Base-by-base conservation (phyloP, 1,140 invertebrate genomes). In the Cotesia typhae region DNA sequence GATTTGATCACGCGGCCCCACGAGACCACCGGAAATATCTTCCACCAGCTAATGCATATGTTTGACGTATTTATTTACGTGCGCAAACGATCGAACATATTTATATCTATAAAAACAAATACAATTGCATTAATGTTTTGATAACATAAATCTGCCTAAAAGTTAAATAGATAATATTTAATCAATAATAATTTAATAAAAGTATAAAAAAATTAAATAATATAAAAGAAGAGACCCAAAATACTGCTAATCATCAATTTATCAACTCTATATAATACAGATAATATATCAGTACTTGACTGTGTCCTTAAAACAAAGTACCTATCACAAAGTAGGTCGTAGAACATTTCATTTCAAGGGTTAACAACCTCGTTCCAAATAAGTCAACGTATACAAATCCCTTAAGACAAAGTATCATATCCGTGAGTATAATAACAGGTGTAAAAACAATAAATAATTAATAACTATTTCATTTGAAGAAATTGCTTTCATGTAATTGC, bases 51-150 rank as follows among this genome's bases (percentile, higher is more conserved):
- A 52, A 53, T 67, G 28, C 41, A 67, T 51, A 55, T 20, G 51
- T 67, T 67, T 67, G 66, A 67, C 51, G 66, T 67, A 67, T 67
- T 20, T 35, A 14, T 51, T 67, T 65, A 38, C 63, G 9, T 51
- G 60, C n/a, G 60, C 35, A 38, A 17, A 41, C n/a, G 60, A 63
- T 59, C 12, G 53, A 55, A 55, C n/a, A 14, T 14, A 55, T n/a
- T 17, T 55, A 14, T 14, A 55, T 55, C 4, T 60, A 35, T 60
- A 7, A 28, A 36, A 60, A 53, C 17, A 55, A 14, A 55, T 17
- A 14, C 12, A 55, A 55, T 2, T 14, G n/a, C 4, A 55, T 55
- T 4, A 7, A 55, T 5, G 28, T 28, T 28, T 28, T 2, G 4
- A 59, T 6, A 28, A 59, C 3, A 59, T 28, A 59, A 59, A 20